phyloP scores from a whole-genome alignment of 2,113 vertebrate species.

The Zapornia atra region DNA sequence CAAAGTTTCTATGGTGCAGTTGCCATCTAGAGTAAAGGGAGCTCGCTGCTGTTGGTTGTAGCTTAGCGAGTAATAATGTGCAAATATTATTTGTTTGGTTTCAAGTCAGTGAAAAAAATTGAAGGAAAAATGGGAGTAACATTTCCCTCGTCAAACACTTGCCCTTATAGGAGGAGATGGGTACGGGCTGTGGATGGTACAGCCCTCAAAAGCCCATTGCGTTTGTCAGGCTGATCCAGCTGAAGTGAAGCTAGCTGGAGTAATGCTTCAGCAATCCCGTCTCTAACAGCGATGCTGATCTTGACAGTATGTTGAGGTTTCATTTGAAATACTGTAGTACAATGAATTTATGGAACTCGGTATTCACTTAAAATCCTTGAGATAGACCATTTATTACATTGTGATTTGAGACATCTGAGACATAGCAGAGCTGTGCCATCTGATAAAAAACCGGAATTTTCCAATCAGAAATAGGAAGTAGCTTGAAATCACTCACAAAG shows the following conservation, averaged over 20 bases:
- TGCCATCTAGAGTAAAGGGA: not conserved
- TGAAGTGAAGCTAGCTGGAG: not conserved
- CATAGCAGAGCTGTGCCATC: not conserved
- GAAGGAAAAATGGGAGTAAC: not conserved
- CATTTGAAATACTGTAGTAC: not conserved
- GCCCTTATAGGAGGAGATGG: not conserved
- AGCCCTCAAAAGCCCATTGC: accelerated
- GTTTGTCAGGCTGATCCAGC: not conserved
- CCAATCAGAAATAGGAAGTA: not conserved
- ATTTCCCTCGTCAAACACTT: not conserved
- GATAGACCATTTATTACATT: not conserved
- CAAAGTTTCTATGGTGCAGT: not conserved
- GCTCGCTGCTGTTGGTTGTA: not conserved
- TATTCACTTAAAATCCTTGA: not conserved
- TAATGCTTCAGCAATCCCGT: not conserved
- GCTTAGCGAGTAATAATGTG: not conserved
- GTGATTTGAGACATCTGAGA: not conserved
- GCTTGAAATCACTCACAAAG: constrained; percentile 4
- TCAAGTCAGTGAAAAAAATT: not conserved
- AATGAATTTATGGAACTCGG: not conserved
- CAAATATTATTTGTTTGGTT: not conserved
- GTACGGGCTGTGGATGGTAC: not conserved
- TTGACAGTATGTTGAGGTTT: not conserved
- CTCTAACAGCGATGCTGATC: not conserved
- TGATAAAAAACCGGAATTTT: not conserved